Evolutionary conservation across 2,888 invertebrate genomes (phyloP).

Genomic region (Linnaemya vulpina): DNA sequence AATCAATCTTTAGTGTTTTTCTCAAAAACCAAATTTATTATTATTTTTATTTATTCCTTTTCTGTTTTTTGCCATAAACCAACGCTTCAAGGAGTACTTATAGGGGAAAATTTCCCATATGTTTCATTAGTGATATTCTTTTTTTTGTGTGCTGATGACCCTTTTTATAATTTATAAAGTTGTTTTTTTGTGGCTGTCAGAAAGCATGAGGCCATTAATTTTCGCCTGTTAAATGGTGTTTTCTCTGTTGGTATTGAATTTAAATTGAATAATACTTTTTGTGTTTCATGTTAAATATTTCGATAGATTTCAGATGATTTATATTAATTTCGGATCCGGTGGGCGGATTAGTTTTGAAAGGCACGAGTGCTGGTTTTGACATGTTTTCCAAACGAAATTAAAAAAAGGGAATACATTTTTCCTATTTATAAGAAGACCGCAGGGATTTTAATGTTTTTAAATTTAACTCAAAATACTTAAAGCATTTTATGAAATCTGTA

Average conservation of each 20-base stretch:
- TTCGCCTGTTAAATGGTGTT: conserved; percentile 1
- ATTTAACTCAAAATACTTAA: too few species aligned
- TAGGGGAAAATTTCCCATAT: conserved; percentile 11
- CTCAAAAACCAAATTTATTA: conserved; percentile 31
- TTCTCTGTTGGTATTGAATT: not conserved
- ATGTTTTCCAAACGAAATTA: not conserved
- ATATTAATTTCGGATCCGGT: not conserved
- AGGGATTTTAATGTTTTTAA: too few species aligned
- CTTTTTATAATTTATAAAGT: conserved; percentile 30
- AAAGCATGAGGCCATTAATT: conserved; percentile 4
- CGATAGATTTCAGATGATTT: not conserved
- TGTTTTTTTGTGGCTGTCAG: not conserved
- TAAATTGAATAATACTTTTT: not conserved
- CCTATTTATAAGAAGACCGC: too few species aligned
- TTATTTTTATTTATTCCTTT: conserved; percentile 17
- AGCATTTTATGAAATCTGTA: too few species aligned
- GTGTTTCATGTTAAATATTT: not conserved
- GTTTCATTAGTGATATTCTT: conserved; percentile 21
- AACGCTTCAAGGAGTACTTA: not conserved
- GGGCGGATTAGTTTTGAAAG: not conserved
- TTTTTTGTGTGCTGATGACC: conserved; percentile 38
- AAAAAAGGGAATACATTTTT: too few species aligned
- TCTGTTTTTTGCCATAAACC: conserved; percentile 7
- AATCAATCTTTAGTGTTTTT: conserved; percentile 34
- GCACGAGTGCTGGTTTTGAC: too few species aligned